A percentile compares a stretch with the other conserved stretches of the same genome.
These are phyloP conservation scores for Helicoverpa armigera DNA, from an alignment of 1,140 invertebrate species.

Conservation along the genomic window DNA sequence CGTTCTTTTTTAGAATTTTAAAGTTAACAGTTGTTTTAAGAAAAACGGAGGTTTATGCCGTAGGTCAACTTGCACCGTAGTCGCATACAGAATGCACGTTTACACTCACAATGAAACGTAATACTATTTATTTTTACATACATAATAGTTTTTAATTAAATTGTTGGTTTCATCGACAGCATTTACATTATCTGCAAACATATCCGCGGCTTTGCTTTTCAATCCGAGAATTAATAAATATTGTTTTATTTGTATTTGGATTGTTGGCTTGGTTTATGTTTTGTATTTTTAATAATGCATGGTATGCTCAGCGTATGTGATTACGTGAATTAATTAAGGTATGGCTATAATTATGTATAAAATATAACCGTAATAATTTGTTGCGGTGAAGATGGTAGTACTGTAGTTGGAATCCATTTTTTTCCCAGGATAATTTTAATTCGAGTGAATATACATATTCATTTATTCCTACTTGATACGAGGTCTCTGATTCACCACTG, in stretches of 20 bases:
- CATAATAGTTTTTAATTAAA: slow-evolving; percentile 24
- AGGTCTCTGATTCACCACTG: no score
- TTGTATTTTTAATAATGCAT: background rate
- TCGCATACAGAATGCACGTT: slow-evolving; percentile 57
- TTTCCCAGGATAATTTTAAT: no score
- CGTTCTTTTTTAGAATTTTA: no score
- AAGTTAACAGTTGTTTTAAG: no score
- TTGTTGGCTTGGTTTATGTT: background rate
- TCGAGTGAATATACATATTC: no score
- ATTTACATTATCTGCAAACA: slow-evolving; percentile 19
- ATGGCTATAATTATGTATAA: no score
- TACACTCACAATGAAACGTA: slow-evolving; percentile 60
- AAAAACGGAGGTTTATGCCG: no score
- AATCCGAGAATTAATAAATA: slow-evolving; percentile 17
- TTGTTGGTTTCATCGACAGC: slow-evolving; percentile 1
- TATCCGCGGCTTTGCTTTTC: background rate
- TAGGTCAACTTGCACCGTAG: background rate
- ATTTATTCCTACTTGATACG: no score
- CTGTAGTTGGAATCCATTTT: no score
- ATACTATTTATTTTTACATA: slow-evolving; percentile 55
- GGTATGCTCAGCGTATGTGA: background rate
- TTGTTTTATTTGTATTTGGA: slow-evolving; percentile 14
- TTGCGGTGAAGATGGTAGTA: no score
- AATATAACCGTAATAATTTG: no score
- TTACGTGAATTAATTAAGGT: background rate